Evolutionary conservation across 2,113 vertebrate genomes (phyloP).

Genomic region (Platanista minor): DNA sequence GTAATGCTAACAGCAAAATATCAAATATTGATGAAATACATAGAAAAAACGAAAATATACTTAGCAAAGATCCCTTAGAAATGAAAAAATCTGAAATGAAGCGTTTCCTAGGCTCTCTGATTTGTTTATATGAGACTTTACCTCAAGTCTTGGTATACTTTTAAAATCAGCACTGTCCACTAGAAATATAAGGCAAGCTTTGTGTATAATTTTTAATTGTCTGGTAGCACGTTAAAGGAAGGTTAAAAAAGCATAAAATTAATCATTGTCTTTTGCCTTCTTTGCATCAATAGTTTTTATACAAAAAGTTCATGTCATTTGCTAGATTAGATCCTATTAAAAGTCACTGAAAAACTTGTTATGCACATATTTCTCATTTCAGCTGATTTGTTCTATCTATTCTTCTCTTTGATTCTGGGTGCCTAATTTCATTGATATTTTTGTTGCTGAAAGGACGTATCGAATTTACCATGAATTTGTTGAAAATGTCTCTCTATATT

Average conservation of each 20-base stretch:
- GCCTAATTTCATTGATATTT: neutral
- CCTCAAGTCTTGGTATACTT: neutral
- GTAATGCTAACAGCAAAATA: conserved; percentile 4
- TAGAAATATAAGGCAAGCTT: neutral
- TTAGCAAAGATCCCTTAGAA: neutral
- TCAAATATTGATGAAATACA: neutral
- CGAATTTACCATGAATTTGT: neutral
- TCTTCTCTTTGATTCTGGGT: neutral
- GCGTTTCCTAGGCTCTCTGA: neutral
- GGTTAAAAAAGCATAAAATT: neutral
- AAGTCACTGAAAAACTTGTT: neutral
- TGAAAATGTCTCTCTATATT: neutral
- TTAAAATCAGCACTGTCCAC: neutral
- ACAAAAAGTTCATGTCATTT: neutral
- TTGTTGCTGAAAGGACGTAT: neutral
- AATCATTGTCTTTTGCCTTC: neutral
- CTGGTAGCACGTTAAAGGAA: neutral
- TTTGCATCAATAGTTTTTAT: neutral
- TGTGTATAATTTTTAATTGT: neutral
- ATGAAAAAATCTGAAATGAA: neutral
- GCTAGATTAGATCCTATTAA: neutral
- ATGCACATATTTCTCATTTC: neutral
- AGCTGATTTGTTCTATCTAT: neutral
- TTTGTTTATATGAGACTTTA: neutral
- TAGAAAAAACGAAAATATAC: neutral